A percentile compares a stretch with the other conserved stretches of the same genome.
phyloP scores from a whole-genome alignment of 2,113 vertebrate species.

The Nyctereutes procyonoides region DNA sequence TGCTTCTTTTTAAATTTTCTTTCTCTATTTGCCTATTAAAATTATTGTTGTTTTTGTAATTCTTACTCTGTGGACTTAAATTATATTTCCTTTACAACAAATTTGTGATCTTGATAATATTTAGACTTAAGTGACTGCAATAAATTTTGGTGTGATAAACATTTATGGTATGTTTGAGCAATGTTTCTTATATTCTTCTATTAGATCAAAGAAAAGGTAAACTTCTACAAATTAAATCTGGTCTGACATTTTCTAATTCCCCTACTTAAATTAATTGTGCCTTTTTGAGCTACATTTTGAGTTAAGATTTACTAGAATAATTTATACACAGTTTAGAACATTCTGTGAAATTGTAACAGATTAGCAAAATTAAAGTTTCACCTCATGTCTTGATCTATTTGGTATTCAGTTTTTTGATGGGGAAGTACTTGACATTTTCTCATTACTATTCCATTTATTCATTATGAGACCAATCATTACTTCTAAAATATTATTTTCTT shows the following conservation, averaged over 20 bases:
- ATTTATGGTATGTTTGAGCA: not conserved
- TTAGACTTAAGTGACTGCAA: not conserved
- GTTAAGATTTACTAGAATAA: not conserved
- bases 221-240: constrained; percentile 2
- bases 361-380: not conserved
- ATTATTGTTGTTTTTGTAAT: not conserved
- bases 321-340: not conserved
- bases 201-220: not conserved
- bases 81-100: not conserved
- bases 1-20: not conserved
- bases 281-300: not conserved
- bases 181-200: not conserved
- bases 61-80: not conserved
- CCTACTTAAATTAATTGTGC: not conserved
- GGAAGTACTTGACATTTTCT: not conserved
- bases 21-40: not conserved
- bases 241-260: not conserved
- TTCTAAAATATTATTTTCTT: not conserved
- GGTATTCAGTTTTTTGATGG: not conserved
- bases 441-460: not conserved
- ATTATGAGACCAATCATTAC: not conserved
- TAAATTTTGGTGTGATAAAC: not conserved
- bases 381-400: not conserved
- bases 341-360: not conserved
- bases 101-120: not conserved